These are phyloP conservation scores for Caenorhabditis parvicauda DNA, from an alignment of 2,888 invertebrate genomes.

Conservation along the genomic window DNA sequence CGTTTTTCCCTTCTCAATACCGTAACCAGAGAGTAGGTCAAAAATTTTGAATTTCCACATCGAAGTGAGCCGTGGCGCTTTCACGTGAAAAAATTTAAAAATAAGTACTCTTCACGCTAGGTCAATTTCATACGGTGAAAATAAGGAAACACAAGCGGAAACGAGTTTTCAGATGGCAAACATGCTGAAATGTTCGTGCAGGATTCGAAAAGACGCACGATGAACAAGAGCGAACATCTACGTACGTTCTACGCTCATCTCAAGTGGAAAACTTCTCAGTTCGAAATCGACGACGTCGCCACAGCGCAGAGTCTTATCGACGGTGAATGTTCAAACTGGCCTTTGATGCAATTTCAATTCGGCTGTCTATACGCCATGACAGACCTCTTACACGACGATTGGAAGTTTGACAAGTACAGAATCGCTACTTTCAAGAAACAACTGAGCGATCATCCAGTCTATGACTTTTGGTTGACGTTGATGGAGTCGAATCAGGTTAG, in stretches of 20 bases:
- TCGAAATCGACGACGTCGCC: slow-evolving; percentile 35
- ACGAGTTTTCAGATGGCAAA: too few species aligned
- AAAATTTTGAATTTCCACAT: too few species aligned
- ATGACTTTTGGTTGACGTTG: slow-evolving; percentile 47
- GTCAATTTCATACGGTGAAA: too few species aligned
- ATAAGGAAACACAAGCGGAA: too few species aligned
- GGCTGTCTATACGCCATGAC: slow-evolving; percentile 42
- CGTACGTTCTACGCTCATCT: too few species aligned
- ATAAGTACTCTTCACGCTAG: too few species aligned
- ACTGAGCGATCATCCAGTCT: slow-evolving; percentile 42
- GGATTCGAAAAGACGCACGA: neutral
- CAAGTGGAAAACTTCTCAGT: too few species aligned
- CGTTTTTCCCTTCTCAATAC: too few species aligned
- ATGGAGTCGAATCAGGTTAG: slow-evolving; percentile 12
- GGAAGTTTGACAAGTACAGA: slow-evolving; percentile 36
- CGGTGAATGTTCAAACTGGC: slow-evolving; percentile 39
- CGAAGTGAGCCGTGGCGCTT: too few species aligned
- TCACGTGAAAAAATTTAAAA: too few species aligned
- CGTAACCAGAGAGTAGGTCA: too few species aligned
- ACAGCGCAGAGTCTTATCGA: slow-evolving; percentile 33
- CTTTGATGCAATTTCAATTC: slow-evolving; percentile 45
- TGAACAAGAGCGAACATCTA: too few species aligned
- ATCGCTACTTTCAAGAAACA: slow-evolving; percentile 38
- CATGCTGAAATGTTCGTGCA: neutral
- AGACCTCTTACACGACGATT: slow-evolving; percentile 33